A percentile compares a stretch with the other conserved stretches of the same genome.
Evolutionary conservation across 2,888 invertebrate genomes (phyloP).

Genomic region (Coelogynopora nodosa): DNA sequence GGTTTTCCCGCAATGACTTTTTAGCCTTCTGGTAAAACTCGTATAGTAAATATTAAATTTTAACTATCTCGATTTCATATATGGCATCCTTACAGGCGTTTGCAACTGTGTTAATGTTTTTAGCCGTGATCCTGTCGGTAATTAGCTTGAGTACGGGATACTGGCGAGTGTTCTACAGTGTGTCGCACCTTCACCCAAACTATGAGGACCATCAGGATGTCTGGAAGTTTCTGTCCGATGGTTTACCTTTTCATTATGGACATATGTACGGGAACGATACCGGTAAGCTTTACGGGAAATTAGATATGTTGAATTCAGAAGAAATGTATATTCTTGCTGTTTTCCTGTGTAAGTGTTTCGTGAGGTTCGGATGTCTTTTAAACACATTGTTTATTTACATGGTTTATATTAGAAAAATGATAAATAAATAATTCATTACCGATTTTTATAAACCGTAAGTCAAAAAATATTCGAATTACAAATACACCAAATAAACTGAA

Average conservation of each 20-base stretch:
- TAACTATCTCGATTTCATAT: too few relatives aligned
- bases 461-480: too few relatives aligned
- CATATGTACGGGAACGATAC: not conserved
- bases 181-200: not conserved
- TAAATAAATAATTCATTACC: too few relatives aligned
- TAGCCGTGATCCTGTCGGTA: not conserved
- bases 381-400: too few relatives aligned
- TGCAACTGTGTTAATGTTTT: not conserved
- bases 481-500: too few relatives aligned
- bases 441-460: too few relatives aligned
- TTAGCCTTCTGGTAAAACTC: too few relatives aligned
- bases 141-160: not conserved
- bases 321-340: not conserved
- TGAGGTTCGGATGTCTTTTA: too few relatives aligned
- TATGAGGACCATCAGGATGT: constrained; percentile 25
- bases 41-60: too few relatives aligned
- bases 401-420: too few relatives aligned
- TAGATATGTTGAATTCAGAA: not conserved
- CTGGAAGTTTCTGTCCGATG: constrained; percentile 6
- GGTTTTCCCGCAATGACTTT: too few relatives aligned
- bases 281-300: not conserved
- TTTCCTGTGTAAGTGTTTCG: too few relatives aligned
- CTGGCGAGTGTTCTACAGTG: not conserved
- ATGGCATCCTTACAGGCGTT: not conserved
- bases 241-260: not conserved